Conservation (phyloP, 1,140 invertebrate species). For the Sipha flava region DNA sequence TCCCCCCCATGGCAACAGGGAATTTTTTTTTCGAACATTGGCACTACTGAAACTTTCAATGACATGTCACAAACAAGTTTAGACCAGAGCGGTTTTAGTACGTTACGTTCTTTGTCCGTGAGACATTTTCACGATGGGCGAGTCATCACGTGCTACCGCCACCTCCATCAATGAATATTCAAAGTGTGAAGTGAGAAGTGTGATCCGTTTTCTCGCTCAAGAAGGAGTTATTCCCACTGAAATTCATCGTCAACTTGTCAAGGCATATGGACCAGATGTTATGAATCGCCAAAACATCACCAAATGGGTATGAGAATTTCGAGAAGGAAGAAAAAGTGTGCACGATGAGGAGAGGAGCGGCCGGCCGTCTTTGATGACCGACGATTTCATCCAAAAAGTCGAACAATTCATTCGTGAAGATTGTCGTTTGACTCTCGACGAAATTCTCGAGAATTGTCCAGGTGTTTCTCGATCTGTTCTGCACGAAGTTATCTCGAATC, state of each 20-base stretch:
- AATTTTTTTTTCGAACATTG: no score
- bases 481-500: neutral
- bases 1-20: no score
- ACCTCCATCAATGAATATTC: neutral
- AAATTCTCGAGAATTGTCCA: neutral
- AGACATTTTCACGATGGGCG: neutral
- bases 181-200: neutral
- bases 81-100: neutral
- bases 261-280: no score
- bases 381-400: slow-evolving; percentile 11
- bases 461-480: neutral
- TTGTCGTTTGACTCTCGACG: neutral
- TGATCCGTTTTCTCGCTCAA: neutral
- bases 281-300: no score
- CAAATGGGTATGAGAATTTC: no score
- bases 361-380: slow-evolving; percentile 34
- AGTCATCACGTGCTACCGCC: neutral
- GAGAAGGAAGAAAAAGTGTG: slow-evolving; percentile 34
- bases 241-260: neutral
- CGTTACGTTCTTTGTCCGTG: neutral
- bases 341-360: slow-evolving; percentile 36
- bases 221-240: no score
- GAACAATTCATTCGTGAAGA: neutral
- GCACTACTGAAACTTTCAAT: no score
- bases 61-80: no score